Evolutionary conservation across 2,113 vertebrate genomes (phyloP).

Genomic region (Lanius collurio): DNA sequence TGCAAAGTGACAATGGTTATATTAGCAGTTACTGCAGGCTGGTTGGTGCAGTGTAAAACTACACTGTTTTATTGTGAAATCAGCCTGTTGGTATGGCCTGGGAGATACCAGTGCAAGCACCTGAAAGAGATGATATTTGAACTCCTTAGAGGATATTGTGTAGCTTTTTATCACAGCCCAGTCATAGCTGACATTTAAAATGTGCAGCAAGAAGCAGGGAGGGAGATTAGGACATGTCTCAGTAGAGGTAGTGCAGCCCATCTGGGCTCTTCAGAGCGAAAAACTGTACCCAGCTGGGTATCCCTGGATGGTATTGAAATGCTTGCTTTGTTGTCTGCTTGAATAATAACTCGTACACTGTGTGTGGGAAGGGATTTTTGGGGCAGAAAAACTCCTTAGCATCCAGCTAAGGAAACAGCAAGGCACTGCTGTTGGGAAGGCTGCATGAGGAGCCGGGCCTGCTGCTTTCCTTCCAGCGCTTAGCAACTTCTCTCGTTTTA

Average conservation of each 20-base stretch:
- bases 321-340: neutral
- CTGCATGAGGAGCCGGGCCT: neutral
- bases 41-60: neutral
- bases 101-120: neutral
- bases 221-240: neutral
- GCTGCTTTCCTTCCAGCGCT: neutral
- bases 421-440: neutral
- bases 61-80: neutral
- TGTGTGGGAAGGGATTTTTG: neutral
- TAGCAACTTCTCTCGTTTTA: constrained; percentile 43
- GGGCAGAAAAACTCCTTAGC: neutral
- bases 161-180: neutral
- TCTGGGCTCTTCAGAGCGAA: neutral
- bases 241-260: neutral
- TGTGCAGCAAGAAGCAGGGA: neutral
- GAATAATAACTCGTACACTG: neutral
- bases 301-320: neutral
- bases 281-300: neutral
- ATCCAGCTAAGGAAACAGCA: neutral
- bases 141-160: neutral
- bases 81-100: neutral
- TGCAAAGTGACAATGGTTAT: neutral
- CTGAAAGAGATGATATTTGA: neutral
- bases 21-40: neutral
- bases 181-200: neutral